Conservation (phyloP, 2,113 vertebrate species). For the Dromiciops gliroides region DNA sequence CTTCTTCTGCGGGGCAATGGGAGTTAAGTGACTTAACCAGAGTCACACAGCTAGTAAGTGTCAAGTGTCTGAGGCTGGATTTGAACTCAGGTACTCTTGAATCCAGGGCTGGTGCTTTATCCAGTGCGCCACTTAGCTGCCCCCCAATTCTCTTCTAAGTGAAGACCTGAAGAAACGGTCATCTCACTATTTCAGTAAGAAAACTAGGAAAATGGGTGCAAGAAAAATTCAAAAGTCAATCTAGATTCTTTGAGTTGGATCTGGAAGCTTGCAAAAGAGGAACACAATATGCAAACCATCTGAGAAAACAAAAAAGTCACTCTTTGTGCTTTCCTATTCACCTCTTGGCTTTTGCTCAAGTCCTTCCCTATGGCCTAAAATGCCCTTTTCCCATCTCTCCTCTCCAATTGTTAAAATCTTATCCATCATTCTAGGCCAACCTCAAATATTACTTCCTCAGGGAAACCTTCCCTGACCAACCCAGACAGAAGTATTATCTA, state of each 20-base stretch:
- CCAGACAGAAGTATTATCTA: no score
- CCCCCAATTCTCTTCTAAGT: not conserved
- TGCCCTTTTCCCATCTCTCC: no score
- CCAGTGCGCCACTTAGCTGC: no score
- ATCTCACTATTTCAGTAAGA: not conserved
- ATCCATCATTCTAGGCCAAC: not conserved
- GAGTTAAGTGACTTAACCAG: no score
- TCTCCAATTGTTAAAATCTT: not conserved
- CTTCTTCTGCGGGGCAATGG: no score
- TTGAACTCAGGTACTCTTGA: no score
- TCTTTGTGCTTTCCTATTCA: not conserved
- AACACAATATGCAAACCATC: not conserved
- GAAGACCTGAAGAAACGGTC: not conserved
- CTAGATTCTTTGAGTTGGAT: not conserved
- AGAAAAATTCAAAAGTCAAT: not conserved
- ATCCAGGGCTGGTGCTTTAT: no score
- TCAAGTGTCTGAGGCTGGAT: no score
- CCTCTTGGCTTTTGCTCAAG: no score
- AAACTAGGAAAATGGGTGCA: not conserved
- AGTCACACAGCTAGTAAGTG: no score
- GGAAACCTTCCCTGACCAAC: not conserved
- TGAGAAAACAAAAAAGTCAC: not conserved
- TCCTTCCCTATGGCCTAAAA: no score
- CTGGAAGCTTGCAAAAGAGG: not conserved
- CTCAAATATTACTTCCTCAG: not conserved